These are phyloP conservation scores for Caerostris darwini DNA, from an alignment of 1,140 invertebrate species.

Conservation along the genomic window DNA sequence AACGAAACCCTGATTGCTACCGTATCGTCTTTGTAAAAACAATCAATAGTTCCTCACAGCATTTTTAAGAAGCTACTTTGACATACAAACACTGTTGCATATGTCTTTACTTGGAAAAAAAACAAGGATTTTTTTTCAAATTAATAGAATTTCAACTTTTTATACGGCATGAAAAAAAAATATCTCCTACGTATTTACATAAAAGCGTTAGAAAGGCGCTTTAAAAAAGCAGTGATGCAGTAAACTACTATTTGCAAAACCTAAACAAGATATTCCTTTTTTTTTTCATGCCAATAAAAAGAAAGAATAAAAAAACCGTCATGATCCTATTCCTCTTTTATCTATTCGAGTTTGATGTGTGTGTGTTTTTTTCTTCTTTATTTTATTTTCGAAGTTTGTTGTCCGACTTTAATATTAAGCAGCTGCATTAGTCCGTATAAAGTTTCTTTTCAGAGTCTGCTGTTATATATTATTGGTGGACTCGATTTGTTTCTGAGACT, in stretches of 20 bases:
- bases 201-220: neutral
- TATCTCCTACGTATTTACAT: neutral
- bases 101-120: neutral
- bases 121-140: neutral
- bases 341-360: constrained; percentile 1
- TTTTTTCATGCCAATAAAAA: neutral
- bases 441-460: constrained; percentile 10
- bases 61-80: neutral
- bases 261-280: constrained; percentile 13
- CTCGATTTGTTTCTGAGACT: constrained; percentile 57
- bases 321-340: constrained; percentile 8
- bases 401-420: constrained; percentile 71
- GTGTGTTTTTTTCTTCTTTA: neutral
- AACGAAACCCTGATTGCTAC: neutral
- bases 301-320: neutral
- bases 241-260: constrained; percentile 38
- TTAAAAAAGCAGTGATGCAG: constrained; percentile 7
- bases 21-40: neutral
- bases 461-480: constrained; percentile 52
- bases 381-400: constrained; percentile 68
- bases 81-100: neutral
- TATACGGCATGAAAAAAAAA: neutral
- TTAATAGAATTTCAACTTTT: neutral
- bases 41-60: neutral
- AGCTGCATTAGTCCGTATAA: constrained; percentile 60